Conservation (phyloP, 30 jellyfish, hydroid and myxozoan genomes). For the Morbakka virulenta region DNA sequence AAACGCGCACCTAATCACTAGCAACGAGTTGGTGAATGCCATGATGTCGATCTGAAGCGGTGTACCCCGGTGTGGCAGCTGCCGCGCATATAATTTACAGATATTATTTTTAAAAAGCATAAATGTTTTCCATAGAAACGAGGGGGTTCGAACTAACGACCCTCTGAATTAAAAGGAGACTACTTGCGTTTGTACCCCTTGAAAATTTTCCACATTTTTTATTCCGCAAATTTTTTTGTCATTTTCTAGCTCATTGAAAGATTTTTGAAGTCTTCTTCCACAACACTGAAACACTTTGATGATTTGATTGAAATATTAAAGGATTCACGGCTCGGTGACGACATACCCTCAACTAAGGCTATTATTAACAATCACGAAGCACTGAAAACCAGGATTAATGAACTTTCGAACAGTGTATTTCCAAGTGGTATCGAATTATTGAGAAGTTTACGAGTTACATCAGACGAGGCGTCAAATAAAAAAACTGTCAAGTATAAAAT, state of each 20-base stretch:
- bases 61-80: no score
- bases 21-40: no score
- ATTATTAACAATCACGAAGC: neutral
- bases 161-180: no score
- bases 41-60: no score
- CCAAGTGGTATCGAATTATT: neutral
- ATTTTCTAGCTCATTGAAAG: neutral
- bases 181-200: no score
- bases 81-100: no score
- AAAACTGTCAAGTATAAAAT: neutral
- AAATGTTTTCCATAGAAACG: no score
- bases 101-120: no score
- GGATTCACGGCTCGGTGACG: neutral
- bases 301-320: neutral
- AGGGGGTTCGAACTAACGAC: no score
- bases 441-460: neutral
- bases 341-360: neutral
- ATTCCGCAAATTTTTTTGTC: no score
- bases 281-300: neutral
- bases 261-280: neutral
- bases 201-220: no score
- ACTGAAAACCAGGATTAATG: neutral
- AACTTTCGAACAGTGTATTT: neutral
- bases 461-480: neutral
- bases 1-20: no score